phyloP scores from a whole-genome alignment of 2,113 vertebrate species.

The Pelmatolapia mariae region DNA sequence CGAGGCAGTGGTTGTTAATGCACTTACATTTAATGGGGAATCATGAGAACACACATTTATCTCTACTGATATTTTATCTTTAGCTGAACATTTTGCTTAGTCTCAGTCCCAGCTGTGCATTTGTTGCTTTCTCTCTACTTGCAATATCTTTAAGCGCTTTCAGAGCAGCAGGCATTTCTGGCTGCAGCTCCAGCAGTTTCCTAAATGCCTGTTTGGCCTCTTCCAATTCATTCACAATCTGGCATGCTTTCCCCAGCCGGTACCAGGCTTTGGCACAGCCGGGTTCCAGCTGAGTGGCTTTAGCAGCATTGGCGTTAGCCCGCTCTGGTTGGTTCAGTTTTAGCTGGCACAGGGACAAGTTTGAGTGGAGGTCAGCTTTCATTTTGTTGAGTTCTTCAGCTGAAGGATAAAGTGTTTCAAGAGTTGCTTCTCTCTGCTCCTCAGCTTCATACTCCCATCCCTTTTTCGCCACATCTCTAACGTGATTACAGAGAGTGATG shows the following conservation, averaged over 20 bases:
- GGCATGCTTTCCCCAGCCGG: slow-evolving; percentile 79
- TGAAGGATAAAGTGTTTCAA: neutral
- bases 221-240: slow-evolving; percentile 77
- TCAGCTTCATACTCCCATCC: neutral
- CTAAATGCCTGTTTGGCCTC: slow-evolving; percentile 74
- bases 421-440: neutral
- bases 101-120: slow-evolving; percentile 74
- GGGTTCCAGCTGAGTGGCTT: slow-evolving; percentile 76
- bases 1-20: neutral
- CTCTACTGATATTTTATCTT: neutral
- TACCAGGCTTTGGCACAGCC: slow-evolving; percentile 80
- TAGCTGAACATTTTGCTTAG: slow-evolving; percentile 82
- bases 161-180: slow-evolving; percentile 76
- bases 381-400: slow-evolving; percentile 56
- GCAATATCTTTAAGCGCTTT: slow-evolving; percentile 76
- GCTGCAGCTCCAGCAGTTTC: slow-evolving; percentile 76
- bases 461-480: neutral
- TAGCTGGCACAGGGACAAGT: slow-evolving; percentile 84
- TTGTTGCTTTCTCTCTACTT: slow-evolving; percentile 66
- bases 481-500: slow-evolving; percentile 58
- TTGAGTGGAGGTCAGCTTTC: slow-evolving; percentile 78
- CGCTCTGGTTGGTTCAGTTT: slow-evolving; percentile 72
- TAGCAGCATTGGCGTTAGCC: slow-evolving; percentile 75
- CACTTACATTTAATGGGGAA: neutral
- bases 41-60: neutral